Evolutionary conservation across 2,113 vertebrate species (phyloP).

Genomic region (Melanerpes formicivorus): DNA sequence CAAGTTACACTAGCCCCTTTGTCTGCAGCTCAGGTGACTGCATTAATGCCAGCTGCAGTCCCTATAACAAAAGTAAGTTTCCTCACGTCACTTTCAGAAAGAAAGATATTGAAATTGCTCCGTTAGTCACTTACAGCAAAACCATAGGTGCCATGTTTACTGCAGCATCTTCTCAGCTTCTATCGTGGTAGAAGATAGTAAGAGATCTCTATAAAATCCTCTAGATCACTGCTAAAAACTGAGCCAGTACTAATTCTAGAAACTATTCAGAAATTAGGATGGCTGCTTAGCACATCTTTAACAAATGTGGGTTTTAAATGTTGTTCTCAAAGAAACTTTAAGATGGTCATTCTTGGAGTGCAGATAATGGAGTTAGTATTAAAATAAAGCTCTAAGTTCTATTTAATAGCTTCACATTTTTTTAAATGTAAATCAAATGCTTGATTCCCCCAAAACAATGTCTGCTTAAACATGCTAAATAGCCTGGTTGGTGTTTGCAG

Average conservation of each 20-base stretch:
- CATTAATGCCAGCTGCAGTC: slow-evolving; percentile 58
- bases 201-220: background rate
- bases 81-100: background rate
- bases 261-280: background rate
- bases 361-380: background rate
- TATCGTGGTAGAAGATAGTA: background rate
- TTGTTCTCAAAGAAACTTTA: background rate
- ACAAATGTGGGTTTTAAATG: background rate
- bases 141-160: background rate
- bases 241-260: background rate
- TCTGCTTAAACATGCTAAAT: background rate
- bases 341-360: background rate
- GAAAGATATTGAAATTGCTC: background rate
- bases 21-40: slow-evolving; percentile 38
- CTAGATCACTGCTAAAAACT: background rate
- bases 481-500: background rate
- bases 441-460: background rate
- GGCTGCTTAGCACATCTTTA: background rate
- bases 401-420: background rate
- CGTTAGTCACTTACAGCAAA: background rate
- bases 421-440: background rate
- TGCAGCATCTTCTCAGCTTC: background rate
- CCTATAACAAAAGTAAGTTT: slow-evolving; percentile 76
- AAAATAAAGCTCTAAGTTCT: background rate
- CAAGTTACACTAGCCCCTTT: slow-evolving; percentile 45